These are phyloP conservation scores for Enteromius fasciolatus DNA, from an alignment of 2,797 vertebrate genomes.

Conservation along the genomic window DNA sequence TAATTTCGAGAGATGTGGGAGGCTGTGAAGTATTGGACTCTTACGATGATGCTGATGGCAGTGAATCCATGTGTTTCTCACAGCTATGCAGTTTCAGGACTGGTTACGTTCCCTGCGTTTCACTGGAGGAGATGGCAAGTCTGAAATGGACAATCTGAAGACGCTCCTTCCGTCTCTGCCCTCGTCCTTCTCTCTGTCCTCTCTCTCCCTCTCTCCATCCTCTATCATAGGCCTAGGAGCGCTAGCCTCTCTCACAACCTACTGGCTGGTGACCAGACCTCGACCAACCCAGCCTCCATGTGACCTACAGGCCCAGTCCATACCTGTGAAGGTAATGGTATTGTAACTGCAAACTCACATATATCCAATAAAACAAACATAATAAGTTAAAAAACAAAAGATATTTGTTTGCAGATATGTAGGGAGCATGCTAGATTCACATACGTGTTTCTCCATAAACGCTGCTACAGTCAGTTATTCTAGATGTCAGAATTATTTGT, in stretches of 20 bases:
- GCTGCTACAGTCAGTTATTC: too few relatives aligned
- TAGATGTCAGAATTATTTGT: neutral
- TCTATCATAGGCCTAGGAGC: constrained; percentile 80
- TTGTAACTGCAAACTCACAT: neutral
- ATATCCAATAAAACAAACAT: neutral
- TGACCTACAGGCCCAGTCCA: constrained; percentile 78
- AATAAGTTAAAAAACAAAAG: neutral
- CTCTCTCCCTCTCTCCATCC: constrained; percentile 67
- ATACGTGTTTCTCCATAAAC: neutral
- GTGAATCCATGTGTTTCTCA: constrained; percentile 14
- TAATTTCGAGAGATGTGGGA: neutral
- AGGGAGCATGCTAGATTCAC: neutral
- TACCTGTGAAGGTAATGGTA: constrained; percentile 73
- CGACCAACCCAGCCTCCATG: constrained; percentile 76
- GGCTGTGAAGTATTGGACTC: neutral
- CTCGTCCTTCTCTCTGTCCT: constrained; percentile 62
- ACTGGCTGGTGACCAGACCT: constrained; percentile 80
- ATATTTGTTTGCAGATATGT: too few relatives aligned
- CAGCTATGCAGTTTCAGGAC: constrained; percentile 80
- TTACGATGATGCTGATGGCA: neutral
- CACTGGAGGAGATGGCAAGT: constrained; percentile 62
- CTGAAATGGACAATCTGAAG: constrained; percentile 70
- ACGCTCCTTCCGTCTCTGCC: constrained; percentile 69
- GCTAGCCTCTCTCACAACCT: constrained; percentile 78
- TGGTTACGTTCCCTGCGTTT: constrained; percentile 76